Evolutionary conservation across 2,113 vertebrate genomes (phyloP).

Genomic region (Atlantisia rogersi): DNA sequence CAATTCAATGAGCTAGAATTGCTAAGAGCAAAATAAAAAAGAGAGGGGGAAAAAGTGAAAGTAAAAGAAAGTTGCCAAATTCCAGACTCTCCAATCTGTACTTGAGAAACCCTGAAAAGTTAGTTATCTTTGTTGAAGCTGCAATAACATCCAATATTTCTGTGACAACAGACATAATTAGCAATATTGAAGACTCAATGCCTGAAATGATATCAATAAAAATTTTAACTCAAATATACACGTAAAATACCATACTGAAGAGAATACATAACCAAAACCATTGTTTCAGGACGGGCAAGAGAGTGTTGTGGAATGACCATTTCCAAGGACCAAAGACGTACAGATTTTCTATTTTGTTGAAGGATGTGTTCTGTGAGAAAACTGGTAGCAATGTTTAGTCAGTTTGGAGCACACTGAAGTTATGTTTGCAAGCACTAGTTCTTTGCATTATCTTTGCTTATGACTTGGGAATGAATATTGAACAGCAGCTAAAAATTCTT

Average conservation of each 20-base stretch:
- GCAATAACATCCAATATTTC: conserved; percentile 4
- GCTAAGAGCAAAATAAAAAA: conserved; percentile 16
- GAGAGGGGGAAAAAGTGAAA: neutral
- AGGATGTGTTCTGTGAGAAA: neutral
- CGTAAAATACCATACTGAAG: neutral
- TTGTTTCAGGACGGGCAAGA: neutral
- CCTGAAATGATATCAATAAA: neutral
- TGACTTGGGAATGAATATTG: neutral
- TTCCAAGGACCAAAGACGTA: neutral
- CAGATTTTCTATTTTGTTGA: neutral
- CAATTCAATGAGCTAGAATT: conserved; percentile 30
- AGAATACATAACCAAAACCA: neutral
- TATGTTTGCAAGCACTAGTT: neutral
- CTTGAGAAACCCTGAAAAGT: conserved; percentile 46
- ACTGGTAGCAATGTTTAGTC: neutral
- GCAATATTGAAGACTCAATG: neutral
- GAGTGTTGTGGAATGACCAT: neutral
- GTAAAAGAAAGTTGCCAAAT: neutral
- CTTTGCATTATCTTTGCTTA: neutral
- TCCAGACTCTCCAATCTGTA: neutral
- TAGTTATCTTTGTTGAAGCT: conserved; percentile 53
- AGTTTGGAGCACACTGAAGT: neutral
- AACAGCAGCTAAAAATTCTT: conserved; percentile 25
- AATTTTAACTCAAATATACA: neutral
- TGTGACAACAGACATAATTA: conserved; percentile 18